Conservation (phyloP, 2,888 invertebrate genomes). For the Bombylius major region DNA sequence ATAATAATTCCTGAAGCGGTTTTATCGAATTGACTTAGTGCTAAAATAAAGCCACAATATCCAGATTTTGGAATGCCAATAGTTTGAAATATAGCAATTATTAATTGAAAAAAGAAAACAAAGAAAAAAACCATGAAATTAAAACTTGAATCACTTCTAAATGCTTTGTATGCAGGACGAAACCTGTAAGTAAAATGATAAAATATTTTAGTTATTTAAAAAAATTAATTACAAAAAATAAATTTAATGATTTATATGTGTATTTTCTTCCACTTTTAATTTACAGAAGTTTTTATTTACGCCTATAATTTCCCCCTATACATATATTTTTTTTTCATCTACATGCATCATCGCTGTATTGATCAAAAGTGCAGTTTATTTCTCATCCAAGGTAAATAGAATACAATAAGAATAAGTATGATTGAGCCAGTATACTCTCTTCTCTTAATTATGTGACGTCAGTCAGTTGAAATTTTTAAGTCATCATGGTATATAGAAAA, state of each 20-base stretch:
- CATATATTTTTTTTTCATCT: no score
- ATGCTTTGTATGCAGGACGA: conserved; percentile 97
- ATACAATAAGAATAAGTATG: no score
- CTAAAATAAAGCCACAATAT: conserved; percentile 74
- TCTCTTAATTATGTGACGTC: no score
- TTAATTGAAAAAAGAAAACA: conserved; percentile 91
- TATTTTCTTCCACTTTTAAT: no score
- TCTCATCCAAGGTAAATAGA: no score
- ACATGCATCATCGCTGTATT: no score
- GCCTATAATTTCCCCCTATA: no score
- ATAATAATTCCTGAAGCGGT: conserved; percentile 47
- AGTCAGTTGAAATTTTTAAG: no score
- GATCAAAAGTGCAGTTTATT: no score
- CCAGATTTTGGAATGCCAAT: conserved; percentile 76
- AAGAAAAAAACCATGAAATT: conserved; percentile 99
- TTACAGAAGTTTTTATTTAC: no score
- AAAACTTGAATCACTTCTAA: conserved; percentile 96
- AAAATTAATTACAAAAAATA: not conserved
- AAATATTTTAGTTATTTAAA: not conserved
- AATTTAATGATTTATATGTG: not conserved
- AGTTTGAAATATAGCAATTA: conserved; percentile 76
- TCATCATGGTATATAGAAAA: no score
- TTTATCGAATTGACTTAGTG: conserved; percentile 49
- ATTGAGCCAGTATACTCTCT: no score
- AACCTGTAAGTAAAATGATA: conserved; percentile 40